These are phyloP conservation scores for Serinus canaria DNA, from an alignment of 2,113 vertebrate genomes.

Conservation along the genomic window DNA sequence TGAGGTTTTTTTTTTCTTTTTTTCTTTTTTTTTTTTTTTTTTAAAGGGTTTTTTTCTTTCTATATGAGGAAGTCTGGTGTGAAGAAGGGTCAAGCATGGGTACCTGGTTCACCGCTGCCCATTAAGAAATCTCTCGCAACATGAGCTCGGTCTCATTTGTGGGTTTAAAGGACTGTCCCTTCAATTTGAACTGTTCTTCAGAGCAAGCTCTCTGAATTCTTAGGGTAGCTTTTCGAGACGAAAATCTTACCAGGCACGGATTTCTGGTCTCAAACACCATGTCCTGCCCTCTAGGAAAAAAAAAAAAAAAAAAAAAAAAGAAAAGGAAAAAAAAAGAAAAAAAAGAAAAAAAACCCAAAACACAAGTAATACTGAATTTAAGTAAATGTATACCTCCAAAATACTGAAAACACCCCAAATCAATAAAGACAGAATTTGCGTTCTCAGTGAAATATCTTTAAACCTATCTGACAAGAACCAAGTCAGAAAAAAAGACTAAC, in stretches of 20 bases:
- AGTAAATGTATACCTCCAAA: constrained; percentile 83
- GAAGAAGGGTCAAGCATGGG: constrained; percentile 77
- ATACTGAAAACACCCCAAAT: constrained; percentile 84
- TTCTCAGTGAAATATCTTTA: constrained; percentile 85
- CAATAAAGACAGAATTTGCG: constrained; percentile 78
- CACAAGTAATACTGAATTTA: constrained; percentile 86
- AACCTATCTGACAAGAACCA: constrained; percentile 83
- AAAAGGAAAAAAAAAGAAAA: constrained; percentile 42
- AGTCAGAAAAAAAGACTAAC: constrained; percentile 83
- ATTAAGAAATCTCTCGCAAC: constrained; percentile 46
- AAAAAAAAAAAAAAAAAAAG: not conserved
- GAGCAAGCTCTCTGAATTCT: constrained; percentile 69
- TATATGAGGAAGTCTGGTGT: constrained; percentile 75
- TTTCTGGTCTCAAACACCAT: constrained; percentile 77
- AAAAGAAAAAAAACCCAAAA: constrained; percentile 66
- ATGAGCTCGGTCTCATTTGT: constrained; percentile 16
- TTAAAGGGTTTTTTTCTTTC: constrained; percentile 56
- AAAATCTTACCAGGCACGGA: constrained; percentile 73
- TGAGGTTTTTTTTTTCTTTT: constrained; percentile 66
- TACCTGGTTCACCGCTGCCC: constrained; percentile 72
- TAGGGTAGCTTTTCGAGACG: constrained; percentile 66
- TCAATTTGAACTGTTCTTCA: constrained; percentile 55
- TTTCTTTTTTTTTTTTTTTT: not conserved
- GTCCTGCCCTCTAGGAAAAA: constrained; percentile 69
- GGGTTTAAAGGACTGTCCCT: constrained; percentile 53